A percentile compares a stretch with the other conserved stretches of the same genome.
Conservation (phyloP, 2,797 vertebrate species). For the Pogonophryne albipinna region DNA sequence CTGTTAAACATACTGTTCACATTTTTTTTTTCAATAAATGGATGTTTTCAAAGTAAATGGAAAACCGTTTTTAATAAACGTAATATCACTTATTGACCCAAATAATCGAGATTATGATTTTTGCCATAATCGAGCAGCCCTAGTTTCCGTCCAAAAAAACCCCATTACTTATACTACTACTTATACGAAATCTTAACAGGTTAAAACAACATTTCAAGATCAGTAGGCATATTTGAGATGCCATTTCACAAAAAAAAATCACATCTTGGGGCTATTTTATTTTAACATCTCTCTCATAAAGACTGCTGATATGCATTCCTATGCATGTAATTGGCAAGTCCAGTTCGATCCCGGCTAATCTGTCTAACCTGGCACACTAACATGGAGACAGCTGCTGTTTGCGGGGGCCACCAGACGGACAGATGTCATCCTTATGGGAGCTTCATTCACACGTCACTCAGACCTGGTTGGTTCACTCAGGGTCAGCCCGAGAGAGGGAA, state of each 20-base stretch:
- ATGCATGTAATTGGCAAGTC: background rate
- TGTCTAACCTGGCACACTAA: slow-evolving; percentile 26
- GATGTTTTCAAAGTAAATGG: no score
- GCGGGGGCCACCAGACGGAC: slow-evolving; percentile 33
- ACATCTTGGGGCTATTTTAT: background rate
- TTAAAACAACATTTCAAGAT: background rate
- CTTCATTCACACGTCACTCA: slow-evolving; percentile 48
- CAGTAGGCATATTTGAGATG: background rate
- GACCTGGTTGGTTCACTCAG: slow-evolving; percentile 50
- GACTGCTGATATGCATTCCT: background rate
- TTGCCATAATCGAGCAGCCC: no score
- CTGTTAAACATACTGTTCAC: no score
- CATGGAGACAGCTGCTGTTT: slow-evolving; percentile 24
- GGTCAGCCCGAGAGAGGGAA: slow-evolving; percentile 42
- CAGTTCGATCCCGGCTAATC: slow-evolving; percentile 26
- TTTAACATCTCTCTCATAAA: background rate
- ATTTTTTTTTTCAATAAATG: no score
- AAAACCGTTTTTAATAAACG: no score
- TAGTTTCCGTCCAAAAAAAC: no score
- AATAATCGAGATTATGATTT: no score
- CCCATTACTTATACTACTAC: no score
- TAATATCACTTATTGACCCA: no score
- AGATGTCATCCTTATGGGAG: slow-evolving; percentile 52
- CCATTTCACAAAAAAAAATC: background rate
- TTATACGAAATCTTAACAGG: no score